phyloP scores from a whole-genome alignment of 2,113 vertebrate species.

The Daboia siamensis region DNA sequence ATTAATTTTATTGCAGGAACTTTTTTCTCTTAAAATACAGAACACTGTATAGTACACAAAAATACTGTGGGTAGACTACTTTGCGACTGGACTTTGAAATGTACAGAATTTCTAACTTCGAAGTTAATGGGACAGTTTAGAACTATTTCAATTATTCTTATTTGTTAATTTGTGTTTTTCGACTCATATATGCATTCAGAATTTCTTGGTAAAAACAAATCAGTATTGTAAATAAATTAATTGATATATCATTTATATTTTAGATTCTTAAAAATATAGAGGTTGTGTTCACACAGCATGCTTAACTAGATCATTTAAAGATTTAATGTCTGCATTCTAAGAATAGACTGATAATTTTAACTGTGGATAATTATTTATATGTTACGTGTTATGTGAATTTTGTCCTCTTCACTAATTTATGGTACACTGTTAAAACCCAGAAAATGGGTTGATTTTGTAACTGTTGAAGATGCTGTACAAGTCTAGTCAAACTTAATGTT shows the following conservation, averaged over 20 bases:
- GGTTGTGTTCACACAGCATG: background rate
- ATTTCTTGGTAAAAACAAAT: background rate
- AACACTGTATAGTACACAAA: background rate
- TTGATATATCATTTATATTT: background rate
- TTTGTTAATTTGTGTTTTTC: background rate
- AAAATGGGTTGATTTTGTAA: background rate
- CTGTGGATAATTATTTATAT: background rate
- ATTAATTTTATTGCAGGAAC: background rate
- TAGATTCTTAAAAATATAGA: background rate
- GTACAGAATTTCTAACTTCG: background rate
- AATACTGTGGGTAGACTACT: background rate
- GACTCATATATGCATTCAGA: background rate
- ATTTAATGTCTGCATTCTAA: background rate
- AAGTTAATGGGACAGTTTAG: background rate
- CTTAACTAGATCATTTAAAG: background rate
- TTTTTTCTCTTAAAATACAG: constrained; percentile 3
- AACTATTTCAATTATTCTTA: background rate
- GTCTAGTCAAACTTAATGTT: background rate
- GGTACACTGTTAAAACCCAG: background rate
- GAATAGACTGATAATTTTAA: background rate
- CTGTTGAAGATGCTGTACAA: background rate
- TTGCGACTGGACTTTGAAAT: background rate
- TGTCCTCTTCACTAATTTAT: background rate
- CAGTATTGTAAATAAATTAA: background rate
- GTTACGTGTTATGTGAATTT: background rate